A percentile compares a stretch with the other conserved stretches of the same genome.
phyloP scores from a whole-genome alignment of 1,140 invertebrate genomes.

The Oedothorax gibbosus region DNA sequence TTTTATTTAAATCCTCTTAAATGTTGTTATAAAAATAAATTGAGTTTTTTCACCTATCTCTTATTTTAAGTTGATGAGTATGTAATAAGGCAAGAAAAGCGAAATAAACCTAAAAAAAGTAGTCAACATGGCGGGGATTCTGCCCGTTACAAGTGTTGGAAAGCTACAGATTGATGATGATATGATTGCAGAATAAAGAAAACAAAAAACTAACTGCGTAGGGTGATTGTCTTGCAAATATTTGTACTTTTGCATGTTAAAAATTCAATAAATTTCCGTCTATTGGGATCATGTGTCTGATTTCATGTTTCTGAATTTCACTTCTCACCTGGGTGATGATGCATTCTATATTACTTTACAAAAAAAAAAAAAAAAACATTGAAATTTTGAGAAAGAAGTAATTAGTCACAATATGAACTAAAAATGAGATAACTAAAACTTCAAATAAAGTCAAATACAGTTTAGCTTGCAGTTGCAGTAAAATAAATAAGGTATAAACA shows the following conservation, averaged over 20 bases:
- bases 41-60: background rate
- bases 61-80: background rate
- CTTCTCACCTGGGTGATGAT: background rate
- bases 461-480: too few relatives aligned
- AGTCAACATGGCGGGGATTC: slow-evolving; percentile 17
- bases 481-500: too few relatives aligned
- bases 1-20: background rate
- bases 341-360: background rate
- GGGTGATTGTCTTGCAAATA: slow-evolving; percentile 61
- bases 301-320: slow-evolving; percentile 2
- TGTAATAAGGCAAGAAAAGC: too few relatives aligned
- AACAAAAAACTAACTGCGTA: slow-evolving; percentile 58
- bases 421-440: too few relatives aligned
- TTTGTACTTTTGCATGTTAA: slow-evolving; percentile 62
- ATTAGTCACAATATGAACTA: too few relatives aligned
- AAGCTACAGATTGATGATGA: slow-evolving; percentile 43
- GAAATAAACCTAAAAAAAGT: background rate
- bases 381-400: too few relatives aligned
- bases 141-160: slow-evolving; percentile 44
- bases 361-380: too few relatives aligned
- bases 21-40: background rate
- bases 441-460: too few relatives aligned
- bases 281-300: slow-evolving; percentile 38
- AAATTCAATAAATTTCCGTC: slow-evolving; percentile 61
- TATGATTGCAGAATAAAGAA: slow-evolving; percentile 32